Evolutionary conservation across 2,797 vertebrate genomes (phyloP), one percentile per base, ranked within the genome.

Genomic region (Salmo trutta): DNA sequence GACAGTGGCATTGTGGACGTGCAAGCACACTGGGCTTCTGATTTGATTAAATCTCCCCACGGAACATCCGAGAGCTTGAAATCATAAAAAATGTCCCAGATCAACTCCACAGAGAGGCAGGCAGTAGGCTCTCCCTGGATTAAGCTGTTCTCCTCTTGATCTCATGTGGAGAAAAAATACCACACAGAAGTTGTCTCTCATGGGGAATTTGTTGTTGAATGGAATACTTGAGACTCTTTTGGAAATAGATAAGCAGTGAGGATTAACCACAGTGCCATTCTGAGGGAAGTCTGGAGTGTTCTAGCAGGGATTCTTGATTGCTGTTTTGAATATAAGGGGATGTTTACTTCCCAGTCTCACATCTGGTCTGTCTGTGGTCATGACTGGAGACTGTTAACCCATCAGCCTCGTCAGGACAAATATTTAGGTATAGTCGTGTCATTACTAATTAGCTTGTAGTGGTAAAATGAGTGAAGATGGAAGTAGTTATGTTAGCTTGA

Each of bases 161-260:
- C 87, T 76, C 33, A 65, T 51, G 1, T 71, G 80, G 83, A 84
- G 80, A 83, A 27, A 64, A 85, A 87, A 90, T 88, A 84, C 88
- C 88, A 85, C 88, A 91, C 86, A 88, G 79, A 88, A 84, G 78
- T 79, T 51, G 62, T 73, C 75, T 77, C 53, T 29, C 56, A 77
- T 29, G n/a, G 36, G 81, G 79, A 83, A 67, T 73, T 84, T 84
- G 79, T 86, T 88, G 75, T 86, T 83, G 77, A 81, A 31, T 85
- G 74, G 80, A 76, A 79, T 73, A 79, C 70, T 59, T 75, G 62
- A 79, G 73, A 77, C 80, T 74, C 77, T 79, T 64, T 84, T 80
- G 75, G 81, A 89, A 89, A 88, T 78, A 89, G 82, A 91, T 86
- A 87, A 85, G 91, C 83, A 82, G 81, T 75, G 85, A 86, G 85